Evolutionary conservation across 2,797 vertebrate species (phyloP), one percentile per base, ranked within the genome.

Genomic region (Pristis pectinata): DNA sequence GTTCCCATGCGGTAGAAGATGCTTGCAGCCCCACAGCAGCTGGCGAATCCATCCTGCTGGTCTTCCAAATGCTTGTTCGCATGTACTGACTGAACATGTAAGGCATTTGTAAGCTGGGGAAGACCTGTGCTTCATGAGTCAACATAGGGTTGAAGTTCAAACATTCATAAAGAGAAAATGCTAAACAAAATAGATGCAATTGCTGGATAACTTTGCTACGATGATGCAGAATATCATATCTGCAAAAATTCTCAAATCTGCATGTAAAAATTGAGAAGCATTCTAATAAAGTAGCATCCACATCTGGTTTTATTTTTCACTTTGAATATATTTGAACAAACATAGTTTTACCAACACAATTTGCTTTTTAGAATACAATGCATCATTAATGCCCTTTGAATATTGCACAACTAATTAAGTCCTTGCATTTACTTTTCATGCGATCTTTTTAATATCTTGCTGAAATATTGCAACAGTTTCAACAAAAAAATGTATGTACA

Each of bases 341-440:
- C 67, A 93, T 59, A 13, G 3, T 15, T 70, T 1, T 13, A 93
- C 2, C 67, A 72, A n/a, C 11, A 22, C 11, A 2, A 11, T 74
- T 49, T 93, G 67, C 27, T 93, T 49, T 74, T 64, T 91, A 64
- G 61, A 89, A 89, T 64, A 59, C 85, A n/a, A 61, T 37, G 59
- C 59, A 91, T 1, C n/a, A 37, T 91, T 24, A 91, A 91, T 64
- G n/a, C 2, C n/a, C 61, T 67, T 19, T 41, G 34, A 64, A 91
- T 19, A 7, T 67, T 67, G 34, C n/a, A 49, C 92, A 49, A 93
- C 4, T 74, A 89, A 70, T 92, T 70, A 91, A 93, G 49, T 17
- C 44, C 67, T 13, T 93, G 30, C 30, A n/a, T 56, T 17, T 94
- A 74, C 70, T 94, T 94, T 94, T 94, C 92, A 76, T 92, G 34